Conservation (phyloP, 1,140 invertebrate species). For the Zaprionus nigranus region DNA sequence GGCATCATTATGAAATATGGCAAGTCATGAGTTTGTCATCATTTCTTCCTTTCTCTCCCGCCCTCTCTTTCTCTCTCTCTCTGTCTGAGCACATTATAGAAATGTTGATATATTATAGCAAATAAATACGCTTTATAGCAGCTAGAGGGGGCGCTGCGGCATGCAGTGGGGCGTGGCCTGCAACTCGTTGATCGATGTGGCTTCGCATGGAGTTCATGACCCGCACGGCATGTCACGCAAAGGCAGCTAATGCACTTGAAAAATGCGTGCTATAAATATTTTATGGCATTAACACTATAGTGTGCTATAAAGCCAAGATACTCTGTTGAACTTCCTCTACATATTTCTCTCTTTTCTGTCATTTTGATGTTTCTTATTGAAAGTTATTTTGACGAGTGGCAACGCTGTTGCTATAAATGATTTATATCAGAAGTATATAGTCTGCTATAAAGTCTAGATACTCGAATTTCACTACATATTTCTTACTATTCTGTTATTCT, state of each 20-base stretch:
- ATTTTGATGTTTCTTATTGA: too few relatives aligned
- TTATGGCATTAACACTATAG: too few relatives aligned
- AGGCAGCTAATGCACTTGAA: not conserved
- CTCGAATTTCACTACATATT: too few relatives aligned
- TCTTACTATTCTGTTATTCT: not conserved
- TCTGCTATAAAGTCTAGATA: too few relatives aligned
- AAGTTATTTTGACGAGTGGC: too few relatives aligned
- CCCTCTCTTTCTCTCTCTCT: not conserved
- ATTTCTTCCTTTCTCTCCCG: constrained; percentile 34
- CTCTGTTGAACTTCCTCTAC: too few relatives aligned
- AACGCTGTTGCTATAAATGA: too few relatives aligned
- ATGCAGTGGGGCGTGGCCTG: not conserved
- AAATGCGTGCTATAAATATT: not conserved
- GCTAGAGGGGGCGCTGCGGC: not conserved
- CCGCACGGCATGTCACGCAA: not conserved
- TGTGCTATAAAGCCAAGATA: not conserved
- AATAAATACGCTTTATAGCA: constrained; percentile 45
- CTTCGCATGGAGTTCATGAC: constrained; percentile 5
- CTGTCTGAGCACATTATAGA: constrained; percentile 4
- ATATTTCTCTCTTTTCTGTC: too few relatives aligned
- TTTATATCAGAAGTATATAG: too few relatives aligned
- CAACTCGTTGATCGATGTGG: constrained; percentile 61
- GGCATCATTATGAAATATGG: constrained; percentile 51
- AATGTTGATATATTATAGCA: constrained; percentile 47
- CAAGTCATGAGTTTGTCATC: constrained; percentile 54